These are phyloP conservation scores for Peucedramus taeniatus DNA, from an alignment of 2,113 vertebrate species.

Conservation along the genomic window DNA sequence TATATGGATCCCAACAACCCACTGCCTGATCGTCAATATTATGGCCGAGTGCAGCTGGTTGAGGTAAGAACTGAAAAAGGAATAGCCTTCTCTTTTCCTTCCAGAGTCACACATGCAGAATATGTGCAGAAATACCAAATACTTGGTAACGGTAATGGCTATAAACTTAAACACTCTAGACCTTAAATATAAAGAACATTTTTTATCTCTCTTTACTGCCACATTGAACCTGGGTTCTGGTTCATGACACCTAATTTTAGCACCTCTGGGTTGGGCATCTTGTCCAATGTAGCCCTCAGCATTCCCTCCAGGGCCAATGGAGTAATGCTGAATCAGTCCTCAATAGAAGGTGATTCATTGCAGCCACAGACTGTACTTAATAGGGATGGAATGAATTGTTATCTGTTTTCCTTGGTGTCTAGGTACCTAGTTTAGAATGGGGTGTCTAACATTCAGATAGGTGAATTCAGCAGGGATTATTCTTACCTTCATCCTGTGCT, in stretches of 20 bases:
- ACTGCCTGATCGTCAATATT: conserved; percentile 80
- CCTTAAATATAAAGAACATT: neutral
- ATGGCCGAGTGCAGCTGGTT: conserved; percentile 81
- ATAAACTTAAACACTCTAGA: neutral
- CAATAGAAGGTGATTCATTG: neutral
- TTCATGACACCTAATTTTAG: neutral
- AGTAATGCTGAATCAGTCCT: neutral
- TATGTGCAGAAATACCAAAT: neutral
- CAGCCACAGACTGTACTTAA: conserved; percentile 2
- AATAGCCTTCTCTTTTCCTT: neutral
- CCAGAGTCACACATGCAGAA: neutral
- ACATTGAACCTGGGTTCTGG: neutral
- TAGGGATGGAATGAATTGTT: neutral
- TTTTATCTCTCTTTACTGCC: neutral
- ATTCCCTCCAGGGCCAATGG: neutral
- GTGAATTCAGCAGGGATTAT: neutral
- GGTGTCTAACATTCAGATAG: neutral
- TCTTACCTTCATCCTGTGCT: neutral
- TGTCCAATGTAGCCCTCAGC: neutral
- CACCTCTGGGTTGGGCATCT: neutral
- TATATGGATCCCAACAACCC: conserved; percentile 76
- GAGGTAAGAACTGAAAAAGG: conserved; percentile 77
- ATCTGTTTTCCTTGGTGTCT: neutral
- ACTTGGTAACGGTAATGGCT: neutral
- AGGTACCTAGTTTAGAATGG: neutral